phyloP scores from a whole-genome alignment of 2,113 vertebrate genomes.

The Apeltes quadracus region DNA sequence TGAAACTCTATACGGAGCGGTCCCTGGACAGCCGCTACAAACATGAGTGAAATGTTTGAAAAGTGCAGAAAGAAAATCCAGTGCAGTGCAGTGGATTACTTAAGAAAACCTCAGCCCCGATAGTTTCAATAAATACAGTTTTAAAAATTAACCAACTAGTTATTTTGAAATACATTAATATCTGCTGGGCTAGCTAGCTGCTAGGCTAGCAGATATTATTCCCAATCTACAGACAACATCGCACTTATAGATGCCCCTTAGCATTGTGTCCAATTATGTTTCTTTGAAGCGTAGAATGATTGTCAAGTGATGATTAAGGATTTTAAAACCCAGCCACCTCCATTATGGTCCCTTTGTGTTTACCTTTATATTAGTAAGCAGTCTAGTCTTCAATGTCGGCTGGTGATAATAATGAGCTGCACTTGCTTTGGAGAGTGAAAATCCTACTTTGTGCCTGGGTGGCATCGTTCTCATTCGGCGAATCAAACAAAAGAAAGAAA shows the following conservation, averaged over 20 bases:
- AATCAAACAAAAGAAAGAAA: neutral
- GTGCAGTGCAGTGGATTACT: neutral
- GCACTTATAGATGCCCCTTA: no score
- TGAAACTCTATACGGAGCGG: neutral
- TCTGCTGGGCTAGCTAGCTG: no score
- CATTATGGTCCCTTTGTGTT: slow-evolving; percentile 3
- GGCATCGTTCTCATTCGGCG: slow-evolving; percentile 11
- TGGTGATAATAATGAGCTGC: slow-evolving; percentile 17
- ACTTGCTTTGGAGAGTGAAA: slow-evolving; percentile 12
- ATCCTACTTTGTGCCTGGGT: neutral
- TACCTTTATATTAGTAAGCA: neutral
- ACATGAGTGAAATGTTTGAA: neutral
- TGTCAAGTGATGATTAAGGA: no score
- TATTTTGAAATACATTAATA: no score
- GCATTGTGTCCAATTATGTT: no score
- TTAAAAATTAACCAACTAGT: no score
- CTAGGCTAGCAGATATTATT: no score
- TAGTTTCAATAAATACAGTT: no score
- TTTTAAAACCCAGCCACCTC: no score
- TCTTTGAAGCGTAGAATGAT: no score
- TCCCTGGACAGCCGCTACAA: neutral
- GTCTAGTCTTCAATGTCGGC: neutral
- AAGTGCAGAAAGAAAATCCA: neutral
- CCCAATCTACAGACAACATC: neutral
- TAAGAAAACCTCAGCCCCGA: no score